Base-by-base conservation (phyloP, 2,113 vertebrate genomes). In the Lophura nycthemera region DNA sequence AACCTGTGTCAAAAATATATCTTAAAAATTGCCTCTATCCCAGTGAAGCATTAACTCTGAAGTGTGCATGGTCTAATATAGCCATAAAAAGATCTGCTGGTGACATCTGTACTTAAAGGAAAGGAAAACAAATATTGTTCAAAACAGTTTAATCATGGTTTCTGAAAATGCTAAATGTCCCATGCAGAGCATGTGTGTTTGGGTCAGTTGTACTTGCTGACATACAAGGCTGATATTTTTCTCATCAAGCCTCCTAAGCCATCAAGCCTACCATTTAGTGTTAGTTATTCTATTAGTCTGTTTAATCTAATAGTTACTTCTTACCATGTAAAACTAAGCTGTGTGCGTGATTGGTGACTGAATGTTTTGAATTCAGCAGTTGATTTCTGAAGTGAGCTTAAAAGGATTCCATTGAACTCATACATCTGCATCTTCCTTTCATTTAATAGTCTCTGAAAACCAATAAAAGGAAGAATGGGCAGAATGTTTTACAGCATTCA, bases 11-110 rank as follows among this genome's bases (percentile, higher is more conserved):
- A 50, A 48, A 92, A 54, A 30, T 77, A 22, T 45, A 61, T 38
- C 30, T 87, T 89, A 71, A 30, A 73, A 76, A 73, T 90, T 93
- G 30, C 71, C 45, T 89, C 82, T 71, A 1, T 91, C 16, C 10
- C 47, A 89, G 87, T 92, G 64, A 89, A 93, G 91, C 71, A 88
- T 96, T 89, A 94, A 92, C 81, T 72, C 2, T 47, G 80, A 93
- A 80, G 60, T 8, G 40, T 80, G 52, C 43, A 2, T 89, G 40
- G 11, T 70, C 45, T 95, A n/a, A 82, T 76, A 61, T 6, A 89
- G 38, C 48, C 36, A 42, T 90, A 32, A 54, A 72, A 82, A 79
- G 47, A 72, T 69, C 34, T 78, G 48, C 47, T 30, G 78, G 66
- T 93, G 66, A 93, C 56, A 85, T 60, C 61, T 93, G 69, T 90